Base-by-base conservation (phyloP, 2,113 vertebrate genomes). In the Corythoichthys intestinalis region DNA sequence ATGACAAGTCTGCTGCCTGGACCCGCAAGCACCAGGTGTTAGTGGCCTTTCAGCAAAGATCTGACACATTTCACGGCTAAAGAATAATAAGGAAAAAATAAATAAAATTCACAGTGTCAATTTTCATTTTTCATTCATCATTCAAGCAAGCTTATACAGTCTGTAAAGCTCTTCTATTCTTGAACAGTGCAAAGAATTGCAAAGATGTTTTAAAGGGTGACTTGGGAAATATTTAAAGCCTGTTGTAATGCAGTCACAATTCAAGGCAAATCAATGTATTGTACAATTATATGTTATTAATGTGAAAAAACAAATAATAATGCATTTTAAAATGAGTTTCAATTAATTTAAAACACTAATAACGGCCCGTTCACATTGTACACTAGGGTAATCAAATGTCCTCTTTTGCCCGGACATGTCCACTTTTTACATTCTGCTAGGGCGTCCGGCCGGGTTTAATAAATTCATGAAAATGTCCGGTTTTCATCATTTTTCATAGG, bases 1-100 rank as follows among this genome's bases (percentile, higher is more conserved):
- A 71, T 86, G 84, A 85, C 83, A 83, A 66, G 76, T 80, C 73
- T 80, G 80, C 79, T 81, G 82, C 77, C 82, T 65, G 79, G 82
- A 82, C 76, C 79, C 71, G 76, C 80, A 82, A 79, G 74, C 71
- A 70, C 78, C 80, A 83, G 82, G 82, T 86, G 79, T 86, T 82
- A 82, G 78, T 75, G 77, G 83, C 70, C 75, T 85, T 85, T 86
- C 75, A 73, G 78, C 54, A 67, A 53, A 76, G 69, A 81, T 68
- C 83, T 68, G 57, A 78, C 81, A 81, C 71, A 76, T 79, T 76
- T 74, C 70, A 85, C 74, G 66, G 71, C 79, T 81, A 13, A 47
- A 63, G 41, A 44, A 60, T 41, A 41, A 37, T 8, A 34, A 13
- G 5, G 2, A 44, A 20, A 59, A 15, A 59, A n/a, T 15, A 9